Percentiles rank a stretch among this genome's conserved stretches.
Evolutionary conservation across 2,797 vertebrate species (phyloP).

Genomic region (Chloroceryle inda): DNA sequence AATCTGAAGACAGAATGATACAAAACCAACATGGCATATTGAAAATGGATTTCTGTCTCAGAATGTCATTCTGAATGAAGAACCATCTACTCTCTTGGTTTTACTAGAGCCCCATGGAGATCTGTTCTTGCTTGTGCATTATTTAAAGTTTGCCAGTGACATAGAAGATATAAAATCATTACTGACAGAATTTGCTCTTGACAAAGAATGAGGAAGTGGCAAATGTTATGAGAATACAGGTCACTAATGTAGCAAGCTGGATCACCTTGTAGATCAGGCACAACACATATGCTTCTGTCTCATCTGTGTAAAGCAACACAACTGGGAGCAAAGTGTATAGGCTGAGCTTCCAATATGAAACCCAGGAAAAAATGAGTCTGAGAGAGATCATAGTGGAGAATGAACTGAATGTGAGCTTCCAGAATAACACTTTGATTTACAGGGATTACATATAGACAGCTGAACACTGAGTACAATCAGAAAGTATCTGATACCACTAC

Average conservation of each 20-base stretch:
- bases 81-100: neutral
- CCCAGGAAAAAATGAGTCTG: neutral
- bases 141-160: neutral
- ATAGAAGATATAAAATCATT: neutral
- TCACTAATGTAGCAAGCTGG: neutral
- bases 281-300: neutral
- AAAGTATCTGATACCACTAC: neutral
- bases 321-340: neutral
- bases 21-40: neutral
- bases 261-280: neutral
- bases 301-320: neutral
- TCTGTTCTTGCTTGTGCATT: neutral
- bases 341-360: neutral
- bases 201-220: neutral
- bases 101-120: neutral
- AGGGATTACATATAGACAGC: neutral
- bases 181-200: neutral
- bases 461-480: neutral
- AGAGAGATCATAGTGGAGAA: neutral
- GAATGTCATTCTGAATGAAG: neutral
- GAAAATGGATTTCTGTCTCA: neutral
- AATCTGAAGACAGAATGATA: neutral
- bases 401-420: neutral
- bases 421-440: neutral
- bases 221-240: neutral